Evolutionary conservation across 2,888 invertebrate species (phyloP), one percentile per base, ranked within the genome.

Genomic region (Sceliomorpha sp.): DNA sequence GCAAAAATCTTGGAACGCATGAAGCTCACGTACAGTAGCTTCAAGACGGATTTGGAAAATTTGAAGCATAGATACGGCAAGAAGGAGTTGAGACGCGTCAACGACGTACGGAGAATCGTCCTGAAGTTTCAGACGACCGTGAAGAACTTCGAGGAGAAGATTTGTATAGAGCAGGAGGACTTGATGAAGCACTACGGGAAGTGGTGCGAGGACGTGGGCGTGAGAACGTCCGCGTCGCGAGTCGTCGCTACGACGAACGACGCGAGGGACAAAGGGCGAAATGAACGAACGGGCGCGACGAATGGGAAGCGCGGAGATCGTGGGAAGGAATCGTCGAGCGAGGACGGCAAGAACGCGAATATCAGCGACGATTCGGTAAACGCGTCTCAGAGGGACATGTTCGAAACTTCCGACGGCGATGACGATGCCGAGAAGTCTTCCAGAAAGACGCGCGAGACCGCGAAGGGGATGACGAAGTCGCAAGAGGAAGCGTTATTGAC

Each of bases 41-140:
- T 70, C 4, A 70, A 70, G 12, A 70, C 34, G 0, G 59, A 70
- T 7, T 39, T 70, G 3, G 64, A 70, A 12, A 63, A 70, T 34
- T 9, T 70, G 0, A 70, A 70, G 9, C 51, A 59, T 9, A 15
- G 63, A 0, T 59, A 63, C 8, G 48, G 55, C 9, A 70, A 70
- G 9, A 10, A 44, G 2, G 70, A 70, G n/a, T 29, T 70, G 14
- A 70, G 60, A 17, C 55, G 48, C 2, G 13, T 45, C 0, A 40
- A 59, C n/a, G 64, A 70, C 6, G 32, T 70, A 0, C 12, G 53
- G 0, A 59, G 45, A 31, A 70, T 70, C 7, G 36, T 64, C 0
- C 44, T 15, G 0, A 70, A 70, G 7, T 64, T 64, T 26, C 8
- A 70, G 4, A 9, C 15, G 2, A 47, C 47, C 0, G 2, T 60